phyloP scores from a whole-genome alignment of 1,140 invertebrate species.

The Polypedilum pembai region DNA sequence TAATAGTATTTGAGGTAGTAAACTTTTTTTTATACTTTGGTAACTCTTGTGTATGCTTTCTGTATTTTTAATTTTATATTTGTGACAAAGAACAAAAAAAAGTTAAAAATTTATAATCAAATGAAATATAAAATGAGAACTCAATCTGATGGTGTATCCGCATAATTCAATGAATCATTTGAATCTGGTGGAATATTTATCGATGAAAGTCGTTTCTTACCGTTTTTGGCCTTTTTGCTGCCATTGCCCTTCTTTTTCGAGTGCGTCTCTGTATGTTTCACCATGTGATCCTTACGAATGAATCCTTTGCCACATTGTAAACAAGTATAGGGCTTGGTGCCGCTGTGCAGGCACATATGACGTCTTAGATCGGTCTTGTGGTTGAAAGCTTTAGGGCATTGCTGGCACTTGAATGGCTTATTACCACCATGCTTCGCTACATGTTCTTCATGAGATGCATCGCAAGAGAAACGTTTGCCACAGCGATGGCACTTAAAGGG shows the following conservation, averaged over 20 bases:
- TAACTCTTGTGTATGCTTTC: background rate
- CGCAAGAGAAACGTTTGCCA: constrained; percentile 70
- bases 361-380: constrained; percentile 86
- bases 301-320: constrained; percentile 78
- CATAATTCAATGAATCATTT: background rate
- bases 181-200: background rate
- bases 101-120: no score
- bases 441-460: constrained; percentile 60
- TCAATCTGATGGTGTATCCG: background rate
- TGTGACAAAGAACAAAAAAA: background rate
- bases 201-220: constrained; percentile 22
- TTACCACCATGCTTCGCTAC: constrained; percentile 68
- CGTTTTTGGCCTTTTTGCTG: background rate
- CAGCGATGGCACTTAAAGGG: constrained; percentile 77
- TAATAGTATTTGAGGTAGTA: constrained; percentile 4
- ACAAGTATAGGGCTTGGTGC: constrained; percentile 73
- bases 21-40: background rate
- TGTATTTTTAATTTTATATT: background rate
- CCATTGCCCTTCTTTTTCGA: constrained; percentile 32
- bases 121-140: no score
- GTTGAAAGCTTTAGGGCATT: constrained; percentile 79
- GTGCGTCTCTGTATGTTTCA: constrained; percentile 86
- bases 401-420: constrained; percentile 81
- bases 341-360: constrained; percentile 80
- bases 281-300: constrained; percentile 90